Evolutionary conservation across 1,140 invertebrate species (phyloP).

Genomic region (Paracyclopina nana): DNA sequence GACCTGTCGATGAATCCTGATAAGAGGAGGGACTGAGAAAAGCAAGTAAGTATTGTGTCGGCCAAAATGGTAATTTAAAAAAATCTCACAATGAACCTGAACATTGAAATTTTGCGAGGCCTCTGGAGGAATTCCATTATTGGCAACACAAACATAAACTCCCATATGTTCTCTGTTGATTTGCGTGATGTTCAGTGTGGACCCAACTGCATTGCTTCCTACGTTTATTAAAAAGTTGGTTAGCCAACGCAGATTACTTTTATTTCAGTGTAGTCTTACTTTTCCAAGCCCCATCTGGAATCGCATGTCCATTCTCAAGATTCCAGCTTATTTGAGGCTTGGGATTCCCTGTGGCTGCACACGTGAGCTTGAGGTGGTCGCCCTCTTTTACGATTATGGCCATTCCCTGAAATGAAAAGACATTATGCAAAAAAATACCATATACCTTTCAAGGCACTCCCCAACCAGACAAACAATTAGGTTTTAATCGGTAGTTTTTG

Average conservation of each 20-base stretch:
- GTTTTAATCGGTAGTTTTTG: no score
- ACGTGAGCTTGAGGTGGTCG: conserved; percentile 46
- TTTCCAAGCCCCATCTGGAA: conserved; percentile 38
- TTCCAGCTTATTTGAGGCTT: conserved; percentile 51
- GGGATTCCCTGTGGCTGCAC: conserved; percentile 51
- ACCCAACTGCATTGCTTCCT: conserved; percentile 47
- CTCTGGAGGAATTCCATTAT: conserved; percentile 64
- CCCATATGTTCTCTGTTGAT: conserved; percentile 69
- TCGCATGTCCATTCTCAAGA: conserved; percentile 40
- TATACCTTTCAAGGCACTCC: no score
- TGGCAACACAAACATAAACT: conserved; percentile 58
- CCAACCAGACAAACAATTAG: no score
- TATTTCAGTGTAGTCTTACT: conserved; percentile 26
- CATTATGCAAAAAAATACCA: no score
- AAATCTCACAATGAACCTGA: conserved; percentile 63
- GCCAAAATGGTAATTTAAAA: conserved; percentile 11
- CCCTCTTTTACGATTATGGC: conserved; percentile 33
- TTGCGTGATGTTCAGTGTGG: conserved; percentile 51
- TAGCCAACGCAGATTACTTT: background rate
- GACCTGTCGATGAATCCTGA: conserved; percentile 49
- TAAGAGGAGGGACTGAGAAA: conserved; percentile 50
- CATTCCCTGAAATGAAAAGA: conserved; percentile 2
- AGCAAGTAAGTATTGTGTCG: conserved; percentile 15
- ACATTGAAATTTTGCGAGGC: conserved; percentile 55
- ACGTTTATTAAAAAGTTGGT: conserved; percentile 14